A percentile compares a stretch with the other conserved stretches of the same genome.
phyloP scores from a whole-genome alignment of 2,888 invertebrate genomes.

The Nomada goodeniana region DNA sequence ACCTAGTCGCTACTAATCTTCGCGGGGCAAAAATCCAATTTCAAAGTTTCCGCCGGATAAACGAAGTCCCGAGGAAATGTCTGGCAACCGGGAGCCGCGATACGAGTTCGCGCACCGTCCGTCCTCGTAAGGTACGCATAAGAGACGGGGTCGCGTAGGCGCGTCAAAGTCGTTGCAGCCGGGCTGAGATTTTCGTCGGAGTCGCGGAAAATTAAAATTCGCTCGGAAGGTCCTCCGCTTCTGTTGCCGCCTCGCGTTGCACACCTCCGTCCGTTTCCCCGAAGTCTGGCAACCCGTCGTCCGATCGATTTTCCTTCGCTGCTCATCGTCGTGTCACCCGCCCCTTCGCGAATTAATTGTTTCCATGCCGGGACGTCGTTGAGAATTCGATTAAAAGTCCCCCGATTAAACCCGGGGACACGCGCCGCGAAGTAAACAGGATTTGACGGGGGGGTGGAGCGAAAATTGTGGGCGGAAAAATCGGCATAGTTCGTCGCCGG shows the following conservation, averaged over 20 bases:
- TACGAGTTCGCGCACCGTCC: slow-evolving; percentile 35
- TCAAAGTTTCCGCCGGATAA: slow-evolving; percentile 48
- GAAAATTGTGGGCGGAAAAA: neutral
- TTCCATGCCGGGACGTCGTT: slow-evolving; percentile 31
- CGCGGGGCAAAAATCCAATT: slow-evolving; percentile 57
- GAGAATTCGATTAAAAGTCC: slow-evolving; percentile 45
- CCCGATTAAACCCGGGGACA: neutral
- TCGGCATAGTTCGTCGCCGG: neutral
- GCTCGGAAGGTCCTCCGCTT: neutral
- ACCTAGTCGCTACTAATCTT: slow-evolving; percentile 37
- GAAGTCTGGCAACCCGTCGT: neutral
- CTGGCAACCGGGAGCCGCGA: slow-evolving; percentile 26
- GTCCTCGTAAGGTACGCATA: slow-evolving; percentile 45
- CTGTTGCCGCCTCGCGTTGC: neutral
- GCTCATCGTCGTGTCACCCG: slow-evolving; percentile 4
- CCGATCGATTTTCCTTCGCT: slow-evolving; percentile 35
- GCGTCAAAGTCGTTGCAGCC: neutral
- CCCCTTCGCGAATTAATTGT: slow-evolving; percentile 37
- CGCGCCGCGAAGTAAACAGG: slow-evolving; percentile 11
- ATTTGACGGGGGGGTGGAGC: neutral
- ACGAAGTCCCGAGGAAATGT: slow-evolving; percentile 55
- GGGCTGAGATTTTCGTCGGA: neutral
- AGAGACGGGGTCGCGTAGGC: neutral
- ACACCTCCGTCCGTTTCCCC: neutral
- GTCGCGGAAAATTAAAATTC: slow-evolving; percentile 35